phyloP scores from a whole-genome alignment of 2,888 invertebrate species.

The Bellardia bayeri region DNA sequence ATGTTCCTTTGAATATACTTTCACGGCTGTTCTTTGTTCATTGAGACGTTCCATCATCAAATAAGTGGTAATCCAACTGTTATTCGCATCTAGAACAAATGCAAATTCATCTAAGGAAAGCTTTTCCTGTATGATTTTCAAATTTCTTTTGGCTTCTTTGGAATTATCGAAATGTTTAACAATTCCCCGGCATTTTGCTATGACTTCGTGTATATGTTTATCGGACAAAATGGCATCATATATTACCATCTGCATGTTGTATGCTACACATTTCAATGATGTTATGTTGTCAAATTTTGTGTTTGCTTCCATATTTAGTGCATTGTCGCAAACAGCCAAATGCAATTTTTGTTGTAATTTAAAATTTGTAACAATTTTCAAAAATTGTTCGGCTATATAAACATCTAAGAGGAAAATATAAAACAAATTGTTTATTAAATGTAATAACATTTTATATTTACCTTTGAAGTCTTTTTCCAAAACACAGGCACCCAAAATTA shows the following conservation, averaged over 20 bases:
- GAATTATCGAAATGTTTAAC: neutral
- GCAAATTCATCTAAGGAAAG: neutral
- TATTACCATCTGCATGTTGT: neutral
- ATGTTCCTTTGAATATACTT: neutral
- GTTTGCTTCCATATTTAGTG: neutral
- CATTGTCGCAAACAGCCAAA: neutral
- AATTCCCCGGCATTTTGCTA: neutral
- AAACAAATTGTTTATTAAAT: neutral
- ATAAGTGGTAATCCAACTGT: neutral
- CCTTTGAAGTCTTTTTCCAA: neutral
- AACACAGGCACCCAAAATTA: neutral
- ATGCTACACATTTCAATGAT: neutral
- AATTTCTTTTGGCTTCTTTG: neutral
- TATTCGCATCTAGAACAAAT: neutral
- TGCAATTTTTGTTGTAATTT: neutral
- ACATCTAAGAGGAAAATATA: neutral
- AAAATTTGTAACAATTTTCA: neutral
- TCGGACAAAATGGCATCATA: neutral
- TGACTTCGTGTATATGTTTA: neutral
- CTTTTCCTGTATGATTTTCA: neutral
- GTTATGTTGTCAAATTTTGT: neutral
- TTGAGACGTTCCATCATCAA: neutral
- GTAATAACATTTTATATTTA: neutral
- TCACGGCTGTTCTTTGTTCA: neutral
- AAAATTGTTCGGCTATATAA: neutral